Evolutionary conservation across 1,140 invertebrate species (phyloP).

Genomic region (Papilio machaon): DNA sequence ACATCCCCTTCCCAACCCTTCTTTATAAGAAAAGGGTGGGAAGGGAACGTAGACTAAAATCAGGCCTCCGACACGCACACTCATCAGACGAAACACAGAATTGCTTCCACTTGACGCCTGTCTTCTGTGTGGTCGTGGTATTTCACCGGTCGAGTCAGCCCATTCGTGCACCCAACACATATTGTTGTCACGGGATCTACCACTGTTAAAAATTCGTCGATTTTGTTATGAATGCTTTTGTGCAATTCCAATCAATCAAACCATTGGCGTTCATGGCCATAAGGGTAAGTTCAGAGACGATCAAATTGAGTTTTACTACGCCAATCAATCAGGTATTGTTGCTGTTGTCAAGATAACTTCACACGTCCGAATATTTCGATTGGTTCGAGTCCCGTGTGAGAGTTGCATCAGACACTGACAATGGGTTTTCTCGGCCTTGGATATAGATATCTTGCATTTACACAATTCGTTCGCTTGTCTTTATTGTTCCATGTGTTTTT

Average conservation of each 20-base stretch:
- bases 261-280: neutral
- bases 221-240: neutral
- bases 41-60: too few species aligned
- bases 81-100: too few species aligned
- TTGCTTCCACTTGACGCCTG: too few species aligned
- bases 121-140: too few species aligned
- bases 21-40: too few species aligned
- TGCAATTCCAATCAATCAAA: neutral
- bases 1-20: too few species aligned
- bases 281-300: neutral
- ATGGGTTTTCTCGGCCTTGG: constrained; percentile 32
- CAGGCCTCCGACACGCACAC: too few species aligned
- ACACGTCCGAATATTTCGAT: constrained; percentile 28
- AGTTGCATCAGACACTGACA: constrained; percentile 26
- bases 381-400: constrained; percentile 33
- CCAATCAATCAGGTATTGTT: constrained; percentile 37
- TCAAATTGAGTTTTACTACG: constrained; percentile 1
- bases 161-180: too few species aligned
- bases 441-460: constrained; percentile 6
- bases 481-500: constrained; percentile 32
- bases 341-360: constrained; percentile 24
- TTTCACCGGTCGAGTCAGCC: too few species aligned
- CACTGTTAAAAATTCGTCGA: too few species aligned
- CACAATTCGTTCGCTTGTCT: constrained; percentile 19
- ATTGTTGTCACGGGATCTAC: too few species aligned